phyloP scores from a whole-genome alignment of 2,113 vertebrate genomes.

The Trogon melanurus region DNA sequence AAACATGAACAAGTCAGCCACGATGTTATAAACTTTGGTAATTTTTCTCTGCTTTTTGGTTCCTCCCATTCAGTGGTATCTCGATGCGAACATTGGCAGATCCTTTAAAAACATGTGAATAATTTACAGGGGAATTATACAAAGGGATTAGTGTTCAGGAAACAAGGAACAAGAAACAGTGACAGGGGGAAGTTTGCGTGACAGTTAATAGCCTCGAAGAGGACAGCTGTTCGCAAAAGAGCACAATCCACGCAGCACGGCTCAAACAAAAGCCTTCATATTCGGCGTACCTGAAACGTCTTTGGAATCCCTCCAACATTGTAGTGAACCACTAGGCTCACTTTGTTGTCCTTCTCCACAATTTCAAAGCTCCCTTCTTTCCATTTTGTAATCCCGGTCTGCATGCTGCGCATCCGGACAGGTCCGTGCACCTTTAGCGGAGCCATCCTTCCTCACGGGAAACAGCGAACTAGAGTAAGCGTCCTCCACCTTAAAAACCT shows the following conservation, averaged over 20 bases:
- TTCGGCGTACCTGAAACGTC: constrained; percentile 87
- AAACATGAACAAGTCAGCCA: accelerated
- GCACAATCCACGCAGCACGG: background rate
- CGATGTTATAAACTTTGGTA: accelerated
- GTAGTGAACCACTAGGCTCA: constrained; percentile 88
- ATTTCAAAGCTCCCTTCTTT: constrained; percentile 96
- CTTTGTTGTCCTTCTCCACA: constrained; percentile 94
- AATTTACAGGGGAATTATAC: constrained; percentile 13
- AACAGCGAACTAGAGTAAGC: background rate
- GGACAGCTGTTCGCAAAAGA: constrained; percentile 36
- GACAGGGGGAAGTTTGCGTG: background rate
- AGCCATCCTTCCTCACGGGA: constrained; percentile 72
- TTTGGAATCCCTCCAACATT: constrained; percentile 87
- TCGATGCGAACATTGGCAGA: background rate
- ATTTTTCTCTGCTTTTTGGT: background rate
- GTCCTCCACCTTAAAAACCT: constrained; percentile 38
- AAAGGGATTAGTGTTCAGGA: constrained; percentile 49
- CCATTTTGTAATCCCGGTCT: constrained; percentile 92
- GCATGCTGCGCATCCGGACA: constrained; percentile 86
- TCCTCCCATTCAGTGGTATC: background rate
- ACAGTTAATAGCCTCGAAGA: constrained; percentile 47
- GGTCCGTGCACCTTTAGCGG: constrained; percentile 88
- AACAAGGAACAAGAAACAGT: constrained; percentile 30
- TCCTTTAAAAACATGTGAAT: constrained; percentile 9
- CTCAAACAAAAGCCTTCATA: constrained; percentile 56